A percentile compares a stretch with the other conserved stretches of the same genome.
Conservation (phyloP, 2,888 invertebrate species). For the Aleiodes alternator region DNA sequence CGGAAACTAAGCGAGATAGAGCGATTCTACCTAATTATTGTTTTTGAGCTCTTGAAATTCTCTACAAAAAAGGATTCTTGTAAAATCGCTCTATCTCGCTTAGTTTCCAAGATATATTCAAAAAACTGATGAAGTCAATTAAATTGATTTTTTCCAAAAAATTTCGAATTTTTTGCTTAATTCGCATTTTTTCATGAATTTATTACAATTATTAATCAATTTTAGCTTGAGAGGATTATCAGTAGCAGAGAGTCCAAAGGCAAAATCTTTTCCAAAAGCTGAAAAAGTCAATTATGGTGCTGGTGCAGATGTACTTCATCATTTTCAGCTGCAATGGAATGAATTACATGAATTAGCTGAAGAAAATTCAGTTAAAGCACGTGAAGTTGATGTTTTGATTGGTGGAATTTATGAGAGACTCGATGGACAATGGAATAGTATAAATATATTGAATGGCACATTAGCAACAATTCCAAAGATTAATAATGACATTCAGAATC, state of each 20-base stretch:
- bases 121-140: too few species aligned
- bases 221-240: conserved; percentile 70
- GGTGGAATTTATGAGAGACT: conserved; percentile 71
- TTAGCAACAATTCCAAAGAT: conserved; percentile 76
- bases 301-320: conserved; percentile 82
- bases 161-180: too few species aligned
- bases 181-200: conserved; percentile 21
- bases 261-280: conserved; percentile 53
- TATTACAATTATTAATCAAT: conserved; percentile 37
- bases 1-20: too few species aligned
- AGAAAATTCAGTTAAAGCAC: conserved; percentile 79
- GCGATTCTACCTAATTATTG: too few species aligned
- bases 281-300: conserved; percentile 78
- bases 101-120: too few species aligned
- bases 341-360: conserved; percentile 83
- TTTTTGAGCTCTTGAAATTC: too few species aligned
- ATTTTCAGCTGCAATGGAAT: conserved; percentile 85
- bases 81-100: too few species aligned
- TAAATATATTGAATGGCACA: conserved; percentile 72
- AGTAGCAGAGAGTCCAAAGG: conserved; percentile 62
- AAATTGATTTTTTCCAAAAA: too few species aligned
- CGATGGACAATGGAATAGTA: conserved; percentile 74
- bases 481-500: conserved; percentile 74
- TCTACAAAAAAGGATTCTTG: too few species aligned
- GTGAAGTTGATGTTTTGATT: conserved; percentile 76